A percentile compares a stretch with the other conserved stretches of the same genome.
Conservation (phyloP, 1,140 invertebrate species). For the Anagrus nilaparvatae region DNA sequence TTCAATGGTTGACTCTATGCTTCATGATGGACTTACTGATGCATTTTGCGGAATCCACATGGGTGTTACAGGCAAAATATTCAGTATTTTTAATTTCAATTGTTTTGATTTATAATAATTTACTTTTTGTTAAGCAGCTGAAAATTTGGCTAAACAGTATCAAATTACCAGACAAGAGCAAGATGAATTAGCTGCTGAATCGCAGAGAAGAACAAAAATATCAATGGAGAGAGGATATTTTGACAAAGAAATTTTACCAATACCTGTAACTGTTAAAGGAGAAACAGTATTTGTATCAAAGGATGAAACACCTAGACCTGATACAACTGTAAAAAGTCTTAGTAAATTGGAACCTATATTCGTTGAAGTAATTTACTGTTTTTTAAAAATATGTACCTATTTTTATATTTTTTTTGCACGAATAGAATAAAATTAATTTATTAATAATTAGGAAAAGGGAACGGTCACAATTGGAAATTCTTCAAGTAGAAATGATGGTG, state of each 20-base stretch:
- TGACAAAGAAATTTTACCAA: slow-evolving; percentile 58
- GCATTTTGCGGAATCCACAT: slow-evolving; percentile 71
- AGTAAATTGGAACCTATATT: slow-evolving; percentile 55
- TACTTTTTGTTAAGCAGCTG: slow-evolving; percentile 42
- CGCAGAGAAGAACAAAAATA: slow-evolving; percentile 58
- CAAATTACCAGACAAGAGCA: slow-evolving; percentile 62
- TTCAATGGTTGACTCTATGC: slow-evolving; percentile 58
- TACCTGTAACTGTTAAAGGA: slow-evolving; percentile 45
- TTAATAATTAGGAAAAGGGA: slow-evolving; percentile 39
- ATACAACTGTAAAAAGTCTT: slow-evolving; percentile 49
- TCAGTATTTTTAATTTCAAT: not conserved
- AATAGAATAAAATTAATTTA: slow-evolving; percentile 6
- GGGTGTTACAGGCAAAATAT: slow-evolving; percentile 70
- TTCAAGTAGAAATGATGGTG: slow-evolving; percentile 79
- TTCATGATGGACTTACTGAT: slow-evolving; percentile 72
- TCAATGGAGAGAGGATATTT: slow-evolving; percentile 60
- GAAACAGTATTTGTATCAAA: slow-evolving; percentile 40
- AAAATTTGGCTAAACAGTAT: slow-evolving; percentile 68
- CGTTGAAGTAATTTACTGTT: slow-evolving; percentile 42
- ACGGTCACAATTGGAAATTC: slow-evolving; percentile 71
- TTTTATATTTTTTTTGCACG: too few relatives aligned
- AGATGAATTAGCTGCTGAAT: slow-evolving; percentile 61
- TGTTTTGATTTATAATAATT: slow-evolving; percentile 1
- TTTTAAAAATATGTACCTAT: too few relatives aligned
- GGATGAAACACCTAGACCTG: slow-evolving; percentile 61